A percentile compares a stretch with the other conserved stretches of the same genome.
Conservation (phyloP, 2,797 vertebrate genomes). For the Sebastes miniatus region DNA sequence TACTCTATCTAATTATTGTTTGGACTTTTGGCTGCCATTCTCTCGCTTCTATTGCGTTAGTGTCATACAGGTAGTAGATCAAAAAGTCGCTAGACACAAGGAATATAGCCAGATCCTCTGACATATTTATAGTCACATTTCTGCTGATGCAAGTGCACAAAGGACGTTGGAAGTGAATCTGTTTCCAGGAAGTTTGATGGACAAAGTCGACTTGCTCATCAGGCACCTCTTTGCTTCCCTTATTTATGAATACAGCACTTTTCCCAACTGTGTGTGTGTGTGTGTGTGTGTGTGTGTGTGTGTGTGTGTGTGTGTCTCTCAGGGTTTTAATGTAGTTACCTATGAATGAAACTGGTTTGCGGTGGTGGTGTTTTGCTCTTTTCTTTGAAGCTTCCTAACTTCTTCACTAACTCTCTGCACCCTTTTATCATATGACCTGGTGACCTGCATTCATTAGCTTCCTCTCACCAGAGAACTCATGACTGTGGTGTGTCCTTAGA, state of each 20-base stretch:
- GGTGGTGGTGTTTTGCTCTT: not conserved
- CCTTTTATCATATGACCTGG: not conserved
- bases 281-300: not conserved
- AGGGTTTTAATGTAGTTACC: not conserved
- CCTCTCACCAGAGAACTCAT: slow-evolving; percentile 4
- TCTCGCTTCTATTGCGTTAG: not conserved
- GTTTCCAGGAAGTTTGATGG: slow-evolving; percentile 3
- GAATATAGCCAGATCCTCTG: slow-evolving; percentile 1
- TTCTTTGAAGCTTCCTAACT: not conserved
- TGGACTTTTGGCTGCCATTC: not conserved
- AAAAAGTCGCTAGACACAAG: not conserved
- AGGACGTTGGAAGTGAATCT: slow-evolving; percentile 14
- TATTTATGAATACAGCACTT: not conserved
- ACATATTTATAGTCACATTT: slow-evolving; percentile 10
- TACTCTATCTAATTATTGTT: not conserved
- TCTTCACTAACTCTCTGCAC: slow-evolving; percentile 10
- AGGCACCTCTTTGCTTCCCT: not conserved
- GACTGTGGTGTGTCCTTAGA: slow-evolving; percentile 11
- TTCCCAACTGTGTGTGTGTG: not conserved
- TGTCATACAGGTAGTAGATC: slow-evolving; percentile 5
- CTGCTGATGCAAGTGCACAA: slow-evolving; percentile 19
- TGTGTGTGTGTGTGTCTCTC: not conserved
- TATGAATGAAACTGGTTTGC: slow-evolving; percentile 18
- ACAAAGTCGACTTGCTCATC: not conserved
- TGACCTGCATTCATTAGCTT: slow-evolving; percentile 28